Evolutionary conservation across 2,888 invertebrate species (phyloP).

Genomic region (Phengaris alcon): DNA sequence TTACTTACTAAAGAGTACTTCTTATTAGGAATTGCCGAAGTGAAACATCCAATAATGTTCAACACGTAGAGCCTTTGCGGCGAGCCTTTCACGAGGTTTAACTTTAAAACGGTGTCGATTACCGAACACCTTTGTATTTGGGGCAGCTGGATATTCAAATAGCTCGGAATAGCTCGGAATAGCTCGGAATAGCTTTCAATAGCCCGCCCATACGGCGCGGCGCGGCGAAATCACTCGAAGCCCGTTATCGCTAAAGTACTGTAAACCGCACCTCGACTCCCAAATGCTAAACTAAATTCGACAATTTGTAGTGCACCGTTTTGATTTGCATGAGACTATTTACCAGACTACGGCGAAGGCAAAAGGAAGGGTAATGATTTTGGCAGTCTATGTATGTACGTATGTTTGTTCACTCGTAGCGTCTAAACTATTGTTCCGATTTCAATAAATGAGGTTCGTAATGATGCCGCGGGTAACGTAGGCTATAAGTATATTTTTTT

Average conservation of each 20-base stretch:
- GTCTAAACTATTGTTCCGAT: too few species aligned
- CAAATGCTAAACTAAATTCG: constrained; percentile 13
- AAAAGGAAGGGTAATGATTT: too few species aligned
- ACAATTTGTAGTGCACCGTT: neutral
- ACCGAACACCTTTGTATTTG: constrained; percentile 20
- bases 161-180: constrained; percentile 12
- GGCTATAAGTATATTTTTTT: too few species aligned
- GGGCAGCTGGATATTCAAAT: neutral
- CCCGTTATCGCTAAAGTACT: constrained; percentile 35
- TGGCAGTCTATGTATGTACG: too few species aligned
- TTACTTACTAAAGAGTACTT: too few species aligned
- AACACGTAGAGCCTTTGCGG: neutral
- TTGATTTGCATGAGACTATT: neutral
- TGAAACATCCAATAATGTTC: too few species aligned
- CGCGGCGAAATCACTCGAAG: constrained; percentile 20
- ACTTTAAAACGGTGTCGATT: neutral
- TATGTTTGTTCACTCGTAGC: too few species aligned
- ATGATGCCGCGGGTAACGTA: too few species aligned
- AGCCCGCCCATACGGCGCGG: neutral
- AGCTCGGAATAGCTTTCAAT: constrained; percentile 16
- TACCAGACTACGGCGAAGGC: too few species aligned
- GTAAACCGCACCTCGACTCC: constrained; percentile 39
- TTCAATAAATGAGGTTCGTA: too few species aligned
- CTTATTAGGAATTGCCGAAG: neutral
- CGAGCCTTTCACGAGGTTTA: too few species aligned